Evolutionary conservation across 2,888 invertebrate species (phyloP).

Genomic region (Gonocerus acuteangulatus): DNA sequence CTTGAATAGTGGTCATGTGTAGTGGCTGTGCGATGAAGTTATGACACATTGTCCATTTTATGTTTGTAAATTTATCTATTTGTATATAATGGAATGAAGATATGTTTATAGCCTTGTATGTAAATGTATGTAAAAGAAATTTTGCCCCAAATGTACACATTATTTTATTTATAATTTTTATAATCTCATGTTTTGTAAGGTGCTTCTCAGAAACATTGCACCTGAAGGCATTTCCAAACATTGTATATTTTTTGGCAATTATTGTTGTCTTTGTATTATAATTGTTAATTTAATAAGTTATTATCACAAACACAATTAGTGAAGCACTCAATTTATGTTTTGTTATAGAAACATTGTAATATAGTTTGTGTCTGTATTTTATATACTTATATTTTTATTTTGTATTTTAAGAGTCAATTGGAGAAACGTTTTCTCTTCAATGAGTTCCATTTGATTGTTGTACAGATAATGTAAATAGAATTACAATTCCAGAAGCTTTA

Average conservation of each 20-base stretch:
- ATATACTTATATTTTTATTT: conserved; percentile 23
- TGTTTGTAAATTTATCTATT: conserved; percentile 4
- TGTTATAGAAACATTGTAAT: conserved; percentile 26
- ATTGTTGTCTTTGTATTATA: conserved; percentile 19
- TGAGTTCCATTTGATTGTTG: conserved; percentile 12
- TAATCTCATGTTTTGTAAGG: conserved; percentile 25
- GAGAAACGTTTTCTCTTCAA: conserved; percentile 7
- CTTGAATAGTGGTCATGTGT: conserved; percentile 14
- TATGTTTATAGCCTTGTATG: too few relatives aligned
- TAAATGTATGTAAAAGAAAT: background rate
- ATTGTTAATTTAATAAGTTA: conserved; percentile 23
- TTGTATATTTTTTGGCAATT: conserved; percentile 15
- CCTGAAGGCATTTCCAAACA: conserved; percentile 16
- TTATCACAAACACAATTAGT: background rate
- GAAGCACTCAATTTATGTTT: conserved; percentile 23
- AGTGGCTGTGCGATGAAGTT: conserved; percentile 19
- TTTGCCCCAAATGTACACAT: conserved; percentile 12
- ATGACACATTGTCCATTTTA: conserved; percentile 16
- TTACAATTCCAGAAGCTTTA: conserved; percentile 23
- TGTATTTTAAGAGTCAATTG: conserved; percentile 18
- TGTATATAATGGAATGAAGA: background rate
- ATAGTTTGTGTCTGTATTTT: conserved; percentile 28
- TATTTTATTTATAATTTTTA: conserved; percentile 26
- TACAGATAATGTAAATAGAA: conserved; percentile 21
- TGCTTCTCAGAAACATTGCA: conserved; percentile 9